Evolutionary conservation across 2,113 vertebrate species (phyloP), one percentile per base, ranked within the genome.

Genomic region (Pteruthius melanotis): DNA sequence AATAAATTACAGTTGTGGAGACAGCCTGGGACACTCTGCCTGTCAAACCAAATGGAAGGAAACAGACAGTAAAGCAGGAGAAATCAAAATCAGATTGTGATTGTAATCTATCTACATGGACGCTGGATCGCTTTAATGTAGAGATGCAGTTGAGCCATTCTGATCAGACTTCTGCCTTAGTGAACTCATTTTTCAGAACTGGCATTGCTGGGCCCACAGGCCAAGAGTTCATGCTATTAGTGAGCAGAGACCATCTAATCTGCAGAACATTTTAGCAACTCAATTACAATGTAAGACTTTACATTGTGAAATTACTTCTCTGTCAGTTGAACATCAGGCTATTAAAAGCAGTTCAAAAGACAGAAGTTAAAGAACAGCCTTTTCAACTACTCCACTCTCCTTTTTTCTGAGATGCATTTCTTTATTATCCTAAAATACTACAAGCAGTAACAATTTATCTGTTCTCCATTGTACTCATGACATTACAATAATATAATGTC

Each of bases 391-490:
- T 85, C 63, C n/a, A n/a, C 60, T 90, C 44, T 33, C 49, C 53
- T 94, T 80, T 90, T 91, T 94, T 93, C 70, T 81, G 71, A 85
- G 50, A 87, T 47, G 45, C 17, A 44, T 93, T 85, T 80, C 87
- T 88, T 90, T 61, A 77, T 80, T 65, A 75, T 70, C 63, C 76
- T 94, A 66, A 95, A 94, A 93, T 87, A 91, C 54, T 83, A 88
- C 39, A 90, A 90, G 89, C 42, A 70, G 59, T 53, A 94, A 94
- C 81, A 80, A 91, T 94, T 87, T 79, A 80, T 91, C 54, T 90
- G 31, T 78, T 93, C 86, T 91, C 56, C 63, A 83, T 56, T 82
- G 30, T 56, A 77, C 90, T 81, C 1, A 59, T 52, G 85, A 56
- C 49, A 87, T 95, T 80, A 83, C 89, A 91, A 71, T 84, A 84